A percentile compares a stretch with the other conserved stretches of the same genome.
Evolutionary conservation across 2,888 invertebrate genomes (phyloP).

Genomic region (Neuroscelio doddi): DNA sequence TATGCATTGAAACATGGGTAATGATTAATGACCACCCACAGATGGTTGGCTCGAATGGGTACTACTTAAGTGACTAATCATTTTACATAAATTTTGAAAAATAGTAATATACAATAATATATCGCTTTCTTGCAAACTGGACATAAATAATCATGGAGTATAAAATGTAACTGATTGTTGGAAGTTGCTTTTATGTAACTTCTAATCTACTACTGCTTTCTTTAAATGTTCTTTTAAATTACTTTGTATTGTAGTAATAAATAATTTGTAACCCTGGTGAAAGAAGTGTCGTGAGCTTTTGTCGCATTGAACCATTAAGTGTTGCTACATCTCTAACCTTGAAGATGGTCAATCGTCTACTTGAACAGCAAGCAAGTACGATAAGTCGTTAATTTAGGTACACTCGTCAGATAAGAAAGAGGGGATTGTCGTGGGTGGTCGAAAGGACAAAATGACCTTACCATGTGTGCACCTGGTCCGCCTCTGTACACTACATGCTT

Average conservation of each 20-base stretch:
- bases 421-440: slow-evolving; percentile 64
- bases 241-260: no score
- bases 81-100: slow-evolving; percentile 35
- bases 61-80: slow-evolving; percentile 43
- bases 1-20: slow-evolving; percentile 41
- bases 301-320: not conserved
- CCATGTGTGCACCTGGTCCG: slow-evolving; percentile 34
- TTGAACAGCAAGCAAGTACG: slow-evolving; percentile 48
- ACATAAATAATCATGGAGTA: not conserved
- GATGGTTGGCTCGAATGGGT: slow-evolving; percentile 29
- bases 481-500: slow-evolving; percentile 51
- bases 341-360: slow-evolving; percentile 17
- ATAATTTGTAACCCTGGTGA: no score
- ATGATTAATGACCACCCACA: slow-evolving; percentile 47
- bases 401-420: slow-evolving; percentile 47
- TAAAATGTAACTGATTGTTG: no score
- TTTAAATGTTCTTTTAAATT: no score
- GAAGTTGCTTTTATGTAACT: no score
- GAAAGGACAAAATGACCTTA: slow-evolving; percentile 42
- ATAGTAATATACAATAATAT: not conserved
- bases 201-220: no score
- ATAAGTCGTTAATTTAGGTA: slow-evolving; percentile 67
- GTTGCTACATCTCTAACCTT: slow-evolving; percentile 1
- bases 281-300: no score
- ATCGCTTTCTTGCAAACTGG: not conserved